Conservation (phyloP, 2,113 vertebrate species). For the Peromyscus californicus region DNA sequence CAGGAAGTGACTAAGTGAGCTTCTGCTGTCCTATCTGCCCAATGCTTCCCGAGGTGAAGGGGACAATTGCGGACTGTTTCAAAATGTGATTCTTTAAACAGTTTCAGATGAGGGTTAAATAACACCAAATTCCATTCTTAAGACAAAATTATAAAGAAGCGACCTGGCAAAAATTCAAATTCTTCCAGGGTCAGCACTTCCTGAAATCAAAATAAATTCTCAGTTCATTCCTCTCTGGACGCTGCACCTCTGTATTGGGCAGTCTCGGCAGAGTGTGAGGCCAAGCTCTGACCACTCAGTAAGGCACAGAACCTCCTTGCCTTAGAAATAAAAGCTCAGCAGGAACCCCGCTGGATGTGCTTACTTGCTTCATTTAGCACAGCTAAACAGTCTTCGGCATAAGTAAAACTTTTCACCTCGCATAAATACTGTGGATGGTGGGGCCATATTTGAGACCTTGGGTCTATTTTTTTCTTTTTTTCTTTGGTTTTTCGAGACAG, state of each 20-base stretch:
- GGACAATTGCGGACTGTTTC: background rate
- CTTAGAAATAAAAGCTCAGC: background rate
- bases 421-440: background rate
- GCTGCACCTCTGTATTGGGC: background rate
- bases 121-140: background rate
- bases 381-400: background rate
- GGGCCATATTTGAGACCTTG: background rate
- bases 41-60: background rate
- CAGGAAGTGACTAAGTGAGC: background rate
- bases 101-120: background rate
- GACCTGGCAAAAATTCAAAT: background rate
- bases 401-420: background rate
- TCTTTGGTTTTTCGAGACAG: no score
- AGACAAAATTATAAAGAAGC: background rate
- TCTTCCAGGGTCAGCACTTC: background rate
- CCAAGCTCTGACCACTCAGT: background rate
- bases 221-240: background rate
- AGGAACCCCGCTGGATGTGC: background rate
- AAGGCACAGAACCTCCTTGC: background rate
- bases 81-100: background rate
- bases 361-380: background rate
- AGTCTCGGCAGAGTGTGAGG: background rate
- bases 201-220: background rate
- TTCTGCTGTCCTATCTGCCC: background rate
- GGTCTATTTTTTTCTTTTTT: no score